Evolutionary conservation across 2,113 vertebrate species (phyloP), one percentile per base, ranked within the genome.

Genomic region (Callocephalon fimbriatum): DNA sequence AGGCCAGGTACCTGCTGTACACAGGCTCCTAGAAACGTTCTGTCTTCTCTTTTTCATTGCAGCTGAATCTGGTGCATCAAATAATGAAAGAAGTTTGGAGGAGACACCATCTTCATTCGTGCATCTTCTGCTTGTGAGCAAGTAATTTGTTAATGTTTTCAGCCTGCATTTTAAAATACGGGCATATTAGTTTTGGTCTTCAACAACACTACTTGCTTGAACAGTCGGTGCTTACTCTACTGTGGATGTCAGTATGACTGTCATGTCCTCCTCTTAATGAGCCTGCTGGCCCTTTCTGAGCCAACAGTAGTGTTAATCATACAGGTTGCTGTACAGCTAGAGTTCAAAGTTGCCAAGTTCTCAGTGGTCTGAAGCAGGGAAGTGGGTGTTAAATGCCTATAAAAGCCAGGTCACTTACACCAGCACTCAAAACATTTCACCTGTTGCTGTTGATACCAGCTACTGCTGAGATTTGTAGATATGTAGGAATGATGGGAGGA

Each of bases 51-150:
- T 67, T 95, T 88, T 68, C 37, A 44, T 95, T 98, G 61, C 96
- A 99, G 99, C 96, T 99, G 98, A 98, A 99, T 95, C 98, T 99
- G 95, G 97, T 99, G 80, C 98, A 99, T 97, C 97, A 97, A 96
- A 98, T 99, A 95, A 82, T 99, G 98, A 99, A 99, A 93, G 97
- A 98, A 42, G 97, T 98, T 85, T 99, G 99, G 99, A 97, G 96
- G 96, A 99, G 98, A 97, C 97, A 99, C 78, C 96, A 97, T 73
- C 98, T 99, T 48, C 97, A 98, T 47, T 97, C 98, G 72, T 92
- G 77, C 75, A 91, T 98, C 94, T 93, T 99, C 68, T 98, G 97
- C 94, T 89, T 99, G 99, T 99, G 98, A 98, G 99, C 98, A 97
- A 94, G 79, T 97, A 3, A 51, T 87, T 86, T 88, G 11, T 63